A percentile compares a stretch with the other conserved stretches of the same genome.
These are phyloP conservation scores for Andrena fulva DNA, from an alignment of 2,888 invertebrate genomes.

Conservation along the genomic window DNA sequence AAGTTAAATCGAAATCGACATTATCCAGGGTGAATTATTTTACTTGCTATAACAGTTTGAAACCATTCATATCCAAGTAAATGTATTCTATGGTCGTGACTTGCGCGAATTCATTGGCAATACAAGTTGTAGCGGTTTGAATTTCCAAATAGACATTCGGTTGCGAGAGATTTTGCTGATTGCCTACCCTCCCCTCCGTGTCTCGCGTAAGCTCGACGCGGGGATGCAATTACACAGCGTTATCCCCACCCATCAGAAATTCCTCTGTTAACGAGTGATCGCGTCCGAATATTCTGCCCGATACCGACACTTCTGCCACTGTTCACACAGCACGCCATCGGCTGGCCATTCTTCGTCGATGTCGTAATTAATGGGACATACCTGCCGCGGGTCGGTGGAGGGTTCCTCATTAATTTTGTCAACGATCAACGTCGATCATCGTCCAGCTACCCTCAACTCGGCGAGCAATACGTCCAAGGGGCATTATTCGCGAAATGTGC, in stretches of 20 bases:
- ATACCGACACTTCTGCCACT: constrained; percentile 35
- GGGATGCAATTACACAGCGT: neutral
- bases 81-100: neutral
- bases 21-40: too few species aligned
- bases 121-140: too few species aligned
- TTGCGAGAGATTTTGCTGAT: neutral
- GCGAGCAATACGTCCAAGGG: neutral
- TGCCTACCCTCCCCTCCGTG: neutral
- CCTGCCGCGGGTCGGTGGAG: constrained; percentile 21
- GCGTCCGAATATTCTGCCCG: constrained; percentile 16
- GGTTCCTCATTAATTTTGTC: constrained; percentile 35
- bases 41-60: too few species aligned
- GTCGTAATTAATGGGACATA: constrained; percentile 39
- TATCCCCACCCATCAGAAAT: neutral
- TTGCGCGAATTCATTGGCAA: neutral
- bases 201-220: neutral
- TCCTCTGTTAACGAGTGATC: constrained; percentile 25
- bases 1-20: too few species aligned
- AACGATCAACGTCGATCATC: constrained; percentile 24
- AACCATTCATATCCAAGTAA: too few species aligned
- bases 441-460: neutral
- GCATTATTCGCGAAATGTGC: neutral
- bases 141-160: too few species aligned
- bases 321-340: constrained; percentile 15
- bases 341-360: constrained; percentile 29